These are phyloP conservation scores for Scaptodrosophila lebanonensis DNA, from an alignment of 1,140 invertebrate genomes.

Conservation along the genomic window DNA sequence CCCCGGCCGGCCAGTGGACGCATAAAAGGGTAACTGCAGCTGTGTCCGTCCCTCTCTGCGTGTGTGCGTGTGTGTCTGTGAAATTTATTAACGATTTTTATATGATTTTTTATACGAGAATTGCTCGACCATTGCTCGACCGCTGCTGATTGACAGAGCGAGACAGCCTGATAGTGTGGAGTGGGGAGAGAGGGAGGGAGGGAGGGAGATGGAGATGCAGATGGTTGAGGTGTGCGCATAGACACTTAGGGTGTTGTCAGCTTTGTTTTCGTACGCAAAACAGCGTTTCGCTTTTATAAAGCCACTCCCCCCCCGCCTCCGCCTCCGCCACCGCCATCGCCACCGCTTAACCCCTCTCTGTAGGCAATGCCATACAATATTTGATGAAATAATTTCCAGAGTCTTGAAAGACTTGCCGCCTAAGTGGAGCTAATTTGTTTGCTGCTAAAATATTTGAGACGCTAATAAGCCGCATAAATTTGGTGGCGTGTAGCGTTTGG, in stretches of 20 bases:
- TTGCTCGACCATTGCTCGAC: conserved; percentile 7
- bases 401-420: conserved; percentile 24
- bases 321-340: too few relatives aligned
- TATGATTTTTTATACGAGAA: conserved; percentile 69
- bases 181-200: not conserved
- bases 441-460: conserved; percentile 63
- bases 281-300: conserved; percentile 55
- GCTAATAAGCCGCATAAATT: conserved; percentile 70
- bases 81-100: conserved; percentile 76
- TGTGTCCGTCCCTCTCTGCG: conserved; percentile 17
- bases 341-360: too few relatives aligned
- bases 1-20: conserved; percentile 30
- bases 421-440: conserved; percentile 71
- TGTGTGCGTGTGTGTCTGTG: conserved; percentile 38
- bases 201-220: not conserved
- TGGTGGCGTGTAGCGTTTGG: conserved; percentile 29
- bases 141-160: too few relatives aligned
- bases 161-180: too few relatives aligned
- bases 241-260: conserved; percentile 71
- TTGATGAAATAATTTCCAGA: conserved; percentile 72
- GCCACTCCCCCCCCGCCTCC: too few relatives aligned
- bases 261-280: conserved; percentile 10
- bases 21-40: conserved; percentile 70
- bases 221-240: conserved; percentile 65
- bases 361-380: too few relatives aligned